Percentiles rank a stretch among this genome's conserved stretches.
phyloP scores from a whole-genome alignment of 2,797 vertebrate species.

The Philypnodon macrostomus region DNA sequence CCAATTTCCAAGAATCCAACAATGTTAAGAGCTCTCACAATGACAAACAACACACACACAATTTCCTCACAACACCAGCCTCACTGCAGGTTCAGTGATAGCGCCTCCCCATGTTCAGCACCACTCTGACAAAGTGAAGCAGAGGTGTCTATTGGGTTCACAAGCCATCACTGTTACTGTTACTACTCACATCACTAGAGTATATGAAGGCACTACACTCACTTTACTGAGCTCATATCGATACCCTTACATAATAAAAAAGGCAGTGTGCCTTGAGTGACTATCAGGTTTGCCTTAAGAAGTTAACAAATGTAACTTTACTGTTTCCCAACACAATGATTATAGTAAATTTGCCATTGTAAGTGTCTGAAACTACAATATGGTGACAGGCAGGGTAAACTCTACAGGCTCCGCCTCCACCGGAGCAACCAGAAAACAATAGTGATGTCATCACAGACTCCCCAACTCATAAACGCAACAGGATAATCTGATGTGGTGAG shows the following conservation, averaged over 20 bases:
- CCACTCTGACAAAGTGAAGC: constrained; percentile 28
- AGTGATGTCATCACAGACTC: constrained; percentile 99
- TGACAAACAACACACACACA: constrained; percentile 15
- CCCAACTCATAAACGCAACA: constrained; percentile 99
- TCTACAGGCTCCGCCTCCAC: constrained; percentile 77
- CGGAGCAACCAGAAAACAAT: constrained; percentile 91
- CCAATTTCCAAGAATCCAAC: constrained; percentile 13
- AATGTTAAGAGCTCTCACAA: constrained; percentile 28
- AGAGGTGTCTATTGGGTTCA: constrained; percentile 23
- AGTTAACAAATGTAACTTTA: too few species aligned
- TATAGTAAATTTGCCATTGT: too few species aligned
- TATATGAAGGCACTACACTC: too few species aligned
- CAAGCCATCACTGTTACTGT: background rate
- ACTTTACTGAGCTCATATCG: too few species aligned
- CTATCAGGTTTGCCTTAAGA: too few species aligned
- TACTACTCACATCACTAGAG: background rate
- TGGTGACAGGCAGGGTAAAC: too few species aligned
- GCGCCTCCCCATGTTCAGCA: constrained; percentile 20
- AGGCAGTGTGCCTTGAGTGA: too few species aligned
- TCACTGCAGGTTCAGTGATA: constrained; percentile 26
- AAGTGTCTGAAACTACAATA: too few species aligned
- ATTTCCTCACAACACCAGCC: constrained; percentile 28
- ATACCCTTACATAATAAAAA: too few species aligned
- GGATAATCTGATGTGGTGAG: constrained; percentile 88
- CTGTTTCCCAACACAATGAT: too few species aligned